A percentile compares a stretch with the other conserved stretches of the same genome.
These are phyloP conservation scores for Lagopus leucura DNA, from an alignment of 2,113 vertebrate genomes.

Conservation along the genomic window DNA sequence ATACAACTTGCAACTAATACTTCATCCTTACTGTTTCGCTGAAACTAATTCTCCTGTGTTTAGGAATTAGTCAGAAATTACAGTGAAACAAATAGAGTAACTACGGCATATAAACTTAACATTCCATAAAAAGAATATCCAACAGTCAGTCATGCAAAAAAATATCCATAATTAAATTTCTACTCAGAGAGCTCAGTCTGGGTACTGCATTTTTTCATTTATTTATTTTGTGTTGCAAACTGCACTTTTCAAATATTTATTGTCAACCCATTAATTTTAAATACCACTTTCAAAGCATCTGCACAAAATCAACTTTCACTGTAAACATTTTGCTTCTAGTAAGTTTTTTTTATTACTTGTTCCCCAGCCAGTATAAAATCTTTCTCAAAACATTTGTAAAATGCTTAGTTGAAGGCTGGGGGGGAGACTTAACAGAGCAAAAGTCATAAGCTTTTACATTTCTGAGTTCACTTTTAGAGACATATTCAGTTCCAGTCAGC, in stretches of 20 bases:
- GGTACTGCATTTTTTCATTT: background rate
- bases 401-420: background rate
- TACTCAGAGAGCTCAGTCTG: background rate
- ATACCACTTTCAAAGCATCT: background rate
- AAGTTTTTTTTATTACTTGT: background rate
- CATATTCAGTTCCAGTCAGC: background rate
- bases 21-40: background rate
- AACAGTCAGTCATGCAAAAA: slow-evolving; percentile 4
- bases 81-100: background rate
- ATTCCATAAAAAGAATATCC: background rate
- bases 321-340: background rate
- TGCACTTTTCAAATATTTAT: slow-evolving; percentile 26
- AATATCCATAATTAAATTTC: slow-evolving; percentile 15
- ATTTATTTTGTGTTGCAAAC: background rate
- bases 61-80: slow-evolving; percentile 45
- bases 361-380: background rate
- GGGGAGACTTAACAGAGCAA: background rate
- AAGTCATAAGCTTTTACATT: background rate
- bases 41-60: background rate
- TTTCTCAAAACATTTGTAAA: background rate
- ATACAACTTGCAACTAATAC: background rate
- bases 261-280: background rate
- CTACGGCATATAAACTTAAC: slow-evolving; percentile 5
- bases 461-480: background rate
- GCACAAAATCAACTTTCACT: background rate